Evolutionary conservation across 2,797 vertebrate species (phyloP), one percentile per base, ranked within the genome.

Genomic region (Anguilla obscura): DNA sequence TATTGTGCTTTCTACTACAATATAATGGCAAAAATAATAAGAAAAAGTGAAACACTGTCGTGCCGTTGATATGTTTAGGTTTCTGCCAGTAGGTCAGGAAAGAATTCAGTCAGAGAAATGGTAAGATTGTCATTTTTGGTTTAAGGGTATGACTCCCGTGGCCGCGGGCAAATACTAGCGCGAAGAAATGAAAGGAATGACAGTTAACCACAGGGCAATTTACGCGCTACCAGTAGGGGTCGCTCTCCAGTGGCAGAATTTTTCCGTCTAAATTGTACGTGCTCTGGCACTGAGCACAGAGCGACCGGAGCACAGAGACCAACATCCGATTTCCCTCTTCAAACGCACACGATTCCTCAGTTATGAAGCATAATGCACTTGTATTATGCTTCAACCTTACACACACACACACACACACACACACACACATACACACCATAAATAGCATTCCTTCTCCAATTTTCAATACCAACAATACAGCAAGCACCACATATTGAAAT

Each of bases 151-250:
- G 92, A 91, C 56, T 91, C 71, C 91, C 91, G 91, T 93, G 92
- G 91, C 94, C 92, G 93, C 92, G 91, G 94, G 93, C 90, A 69
- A 93, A 92, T 86, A 93, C 90, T 84, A 88, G 84, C 89, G 82
- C 33, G 90, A 87, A 90, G 90, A 91, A 85, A 88, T 92, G 89
- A 91, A 88, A 71, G 92, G 91, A 88, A 87, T 89, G 86, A 89
- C 83, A 69, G 90, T 74, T 91, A 66, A 30, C 60, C 88, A 27
- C 89, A 83, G 63, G 21, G 52, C 80, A 40, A 54, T 89, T 91
- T 74, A 40, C 90, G 1, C 90, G 88, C 0, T 50, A 82, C 94
- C 95, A 93, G 95, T 95, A 96, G 95, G 95, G 92, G 96, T 94
- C 95, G 94, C 95, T 92, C 93, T 90, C 88, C 92, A 95, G 93